These are phyloP conservation scores for Leptinotarsa rubiginosa DNA, from an alignment of 2,888 invertebrate species.

Conservation along the genomic window DNA sequence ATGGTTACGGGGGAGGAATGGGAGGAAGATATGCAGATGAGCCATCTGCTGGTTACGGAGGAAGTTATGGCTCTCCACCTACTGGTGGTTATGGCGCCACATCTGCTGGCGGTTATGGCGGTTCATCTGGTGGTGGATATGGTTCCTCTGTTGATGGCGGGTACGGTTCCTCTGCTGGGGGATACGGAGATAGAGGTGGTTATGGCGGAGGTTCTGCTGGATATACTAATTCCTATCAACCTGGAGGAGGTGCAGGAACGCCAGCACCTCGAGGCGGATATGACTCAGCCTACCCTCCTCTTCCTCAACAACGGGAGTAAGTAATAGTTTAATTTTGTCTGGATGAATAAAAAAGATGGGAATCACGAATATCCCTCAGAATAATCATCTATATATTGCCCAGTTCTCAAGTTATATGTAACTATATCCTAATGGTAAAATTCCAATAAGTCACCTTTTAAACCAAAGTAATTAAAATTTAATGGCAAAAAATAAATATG, in stretches of 20 bases:
- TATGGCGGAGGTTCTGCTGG: slow-evolving; percentile 32
- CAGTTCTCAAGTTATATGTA: no score
- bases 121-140: slow-evolving; percentile 40
- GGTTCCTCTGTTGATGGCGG: slow-evolving; percentile 43
- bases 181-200: slow-evolving; percentile 43
- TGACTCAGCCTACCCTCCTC: slow-evolving; percentile 52
- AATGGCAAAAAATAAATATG: neutral
- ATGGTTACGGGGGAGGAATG: slow-evolving; percentile 38
- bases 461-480: no score
- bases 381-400: no score
- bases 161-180: slow-evolving; percentile 44
- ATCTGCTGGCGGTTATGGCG: slow-evolving; percentile 41
- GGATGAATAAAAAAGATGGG: no score
- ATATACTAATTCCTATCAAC: slow-evolving; percentile 41
- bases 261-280: slow-evolving; percentile 46
- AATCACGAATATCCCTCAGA: no score
- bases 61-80: slow-evolving; percentile 38
- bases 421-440: no score
- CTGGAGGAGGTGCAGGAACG: slow-evolving; percentile 26
- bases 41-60: slow-evolving; percentile 37
- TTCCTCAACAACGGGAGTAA: slow-evolving; percentile 53
- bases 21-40: slow-evolving; percentile 45
- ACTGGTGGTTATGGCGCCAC: slow-evolving; percentile 42
- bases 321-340: slow-evolving; percentile 49
- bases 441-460: no score